Percentiles rank a stretch among this genome's conserved stretches.
These are phyloP conservation scores for Calameuta idolon DNA, from an alignment of 2,888 invertebrate genomes.

Conservation along the genomic window DNA sequence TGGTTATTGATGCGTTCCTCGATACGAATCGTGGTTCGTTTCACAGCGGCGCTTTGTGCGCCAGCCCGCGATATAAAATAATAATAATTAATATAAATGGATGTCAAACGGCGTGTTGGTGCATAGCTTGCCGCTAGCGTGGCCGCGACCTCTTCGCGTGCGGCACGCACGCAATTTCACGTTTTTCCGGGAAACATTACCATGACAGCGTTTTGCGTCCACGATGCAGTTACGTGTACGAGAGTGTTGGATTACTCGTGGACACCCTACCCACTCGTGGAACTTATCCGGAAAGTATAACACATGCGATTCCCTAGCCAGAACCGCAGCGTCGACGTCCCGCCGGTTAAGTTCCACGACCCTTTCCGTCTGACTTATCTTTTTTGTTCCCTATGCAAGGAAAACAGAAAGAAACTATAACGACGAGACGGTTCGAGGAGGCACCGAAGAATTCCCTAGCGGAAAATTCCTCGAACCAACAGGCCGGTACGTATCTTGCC, in stretches of 20 bases:
- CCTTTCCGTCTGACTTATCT: not conserved
- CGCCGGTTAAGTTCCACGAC: not conserved
- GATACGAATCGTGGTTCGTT: not conserved
- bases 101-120: slow-evolving; percentile 30
- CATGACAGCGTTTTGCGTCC: slow-evolving; percentile 33
- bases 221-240: slow-evolving; percentile 29
- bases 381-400: not conserved
- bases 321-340: not conserved
- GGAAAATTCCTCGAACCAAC: not conserved
- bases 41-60: not conserved
- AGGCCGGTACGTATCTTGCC: no score
- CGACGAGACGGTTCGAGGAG: not conserved
- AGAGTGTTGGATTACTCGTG: slow-evolving; percentile 29
- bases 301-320: slow-evolving; percentile 30
- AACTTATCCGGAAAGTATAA: slow-evolving; percentile 23
- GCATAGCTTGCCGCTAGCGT: slow-evolving; percentile 29
- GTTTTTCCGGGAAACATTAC: slow-evolving; percentile 38
- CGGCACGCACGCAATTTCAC: slow-evolving; percentile 35
- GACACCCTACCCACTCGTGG: slow-evolving; percentile 8
- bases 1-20: slow-evolving; percentile 2
- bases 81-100: slow-evolving; percentile 33
- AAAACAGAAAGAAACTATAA: not conserved
- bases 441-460: not conserved
- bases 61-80: slow-evolving; percentile 28
- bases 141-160: slow-evolving; percentile 29